Conservation (phyloP, 2,113 vertebrate species). For the Myrmophylax atrothorax region DNA sequence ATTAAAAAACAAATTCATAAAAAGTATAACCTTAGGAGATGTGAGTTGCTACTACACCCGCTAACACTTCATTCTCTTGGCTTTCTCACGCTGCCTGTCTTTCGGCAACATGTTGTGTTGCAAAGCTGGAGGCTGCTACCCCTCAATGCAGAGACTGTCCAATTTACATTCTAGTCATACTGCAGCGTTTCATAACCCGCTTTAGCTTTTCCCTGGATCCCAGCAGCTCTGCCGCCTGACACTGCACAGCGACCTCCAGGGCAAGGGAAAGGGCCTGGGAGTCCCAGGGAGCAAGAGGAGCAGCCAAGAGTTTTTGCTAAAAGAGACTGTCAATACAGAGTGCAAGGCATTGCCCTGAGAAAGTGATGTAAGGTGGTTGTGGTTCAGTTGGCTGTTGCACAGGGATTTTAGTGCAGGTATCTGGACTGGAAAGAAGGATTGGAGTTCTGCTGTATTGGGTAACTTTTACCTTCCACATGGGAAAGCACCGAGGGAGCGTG, state of each 20-base stretch:
- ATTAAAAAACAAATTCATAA: background rate
- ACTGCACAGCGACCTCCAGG: background rate
- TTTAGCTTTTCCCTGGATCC: background rate
- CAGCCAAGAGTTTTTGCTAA: background rate
- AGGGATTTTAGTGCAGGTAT: background rate
- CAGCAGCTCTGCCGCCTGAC: background rate
- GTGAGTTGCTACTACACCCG: background rate
- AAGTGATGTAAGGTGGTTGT: background rate
- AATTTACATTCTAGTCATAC: constrained; percentile 43
- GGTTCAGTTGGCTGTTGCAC: background rate
- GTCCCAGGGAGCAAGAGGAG: background rate
- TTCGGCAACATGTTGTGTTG: background rate
- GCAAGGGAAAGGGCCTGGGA: background rate
- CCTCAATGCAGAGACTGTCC: background rate
- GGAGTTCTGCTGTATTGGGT: accelerated
- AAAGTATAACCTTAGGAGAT: background rate
- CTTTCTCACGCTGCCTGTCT: background rate
- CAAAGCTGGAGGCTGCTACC: background rate
- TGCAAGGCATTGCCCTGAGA: accelerated
- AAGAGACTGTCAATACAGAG: background rate
- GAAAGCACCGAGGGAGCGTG: background rate
- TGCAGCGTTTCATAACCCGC: background rate
- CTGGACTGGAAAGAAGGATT: background rate
- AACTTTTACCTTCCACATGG: background rate
- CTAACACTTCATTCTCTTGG: background rate